A percentile compares a stretch with the other conserved stretches of the same genome.
Conservation (phyloP, 2,113 vertebrate genomes). For the Anseranas semipalmata region DNA sequence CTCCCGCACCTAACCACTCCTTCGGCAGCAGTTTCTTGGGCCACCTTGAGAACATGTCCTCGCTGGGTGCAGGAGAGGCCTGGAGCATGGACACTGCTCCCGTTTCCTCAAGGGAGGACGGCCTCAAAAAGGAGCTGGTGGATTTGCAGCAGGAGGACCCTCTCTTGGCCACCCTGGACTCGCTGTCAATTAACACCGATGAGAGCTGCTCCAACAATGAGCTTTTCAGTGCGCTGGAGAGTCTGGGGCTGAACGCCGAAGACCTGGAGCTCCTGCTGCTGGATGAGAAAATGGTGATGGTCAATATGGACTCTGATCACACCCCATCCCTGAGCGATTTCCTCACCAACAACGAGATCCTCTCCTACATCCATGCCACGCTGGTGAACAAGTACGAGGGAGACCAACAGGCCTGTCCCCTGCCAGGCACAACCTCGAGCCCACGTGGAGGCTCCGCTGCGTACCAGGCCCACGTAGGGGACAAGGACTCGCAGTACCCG, state of each 20-base stretch:
- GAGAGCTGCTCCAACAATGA: slow-evolving; percentile 76
- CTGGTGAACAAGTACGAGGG: slow-evolving; percentile 7
- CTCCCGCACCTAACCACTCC: slow-evolving; percentile 46
- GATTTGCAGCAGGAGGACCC: slow-evolving; percentile 57
- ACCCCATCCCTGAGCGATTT: slow-evolving; percentile 66
- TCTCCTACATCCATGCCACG: slow-evolving; percentile 74
- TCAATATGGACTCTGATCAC: slow-evolving; percentile 60
- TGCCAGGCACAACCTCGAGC: background rate
- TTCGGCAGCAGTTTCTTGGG: slow-evolving; percentile 59
- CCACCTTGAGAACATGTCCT: background rate
- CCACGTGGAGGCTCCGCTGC: background rate
- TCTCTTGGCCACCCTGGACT: slow-evolving; percentile 79
- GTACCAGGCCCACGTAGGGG: accelerated
- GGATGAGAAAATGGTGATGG: slow-evolving; percentile 82
- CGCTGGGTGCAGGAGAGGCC: background rate
- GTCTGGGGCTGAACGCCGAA: slow-evolving; percentile 78
- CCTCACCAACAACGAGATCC: slow-evolving; percentile 75
- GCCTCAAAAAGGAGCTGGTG: background rate
- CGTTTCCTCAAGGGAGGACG: background rate
- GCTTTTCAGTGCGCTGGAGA: slow-evolving; percentile 79
- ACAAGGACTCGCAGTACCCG: background rate
- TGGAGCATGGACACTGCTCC: slow-evolving; percentile 22
- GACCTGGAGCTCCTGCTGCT: slow-evolving; percentile 83
- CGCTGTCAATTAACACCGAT: slow-evolving; percentile 69
- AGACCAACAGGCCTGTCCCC: background rate